phyloP scores from a whole-genome alignment of 2,113 vertebrate genomes.

The Chloroceryle aenea region DNA sequence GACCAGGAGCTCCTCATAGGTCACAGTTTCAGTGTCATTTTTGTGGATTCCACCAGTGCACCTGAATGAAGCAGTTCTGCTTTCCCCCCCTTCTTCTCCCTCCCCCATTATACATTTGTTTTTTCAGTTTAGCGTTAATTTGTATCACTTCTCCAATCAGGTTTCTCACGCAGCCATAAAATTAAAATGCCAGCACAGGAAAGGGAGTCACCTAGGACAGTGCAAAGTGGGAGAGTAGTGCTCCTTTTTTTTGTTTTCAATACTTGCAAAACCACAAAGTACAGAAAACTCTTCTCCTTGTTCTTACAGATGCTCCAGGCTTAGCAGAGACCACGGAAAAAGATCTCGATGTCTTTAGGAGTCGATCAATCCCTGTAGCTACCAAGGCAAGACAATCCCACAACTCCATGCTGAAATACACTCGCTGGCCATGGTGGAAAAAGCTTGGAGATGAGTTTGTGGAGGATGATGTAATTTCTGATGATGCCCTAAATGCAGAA shows the following conservation, averaged over 20 bases:
- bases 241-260: not conserved
- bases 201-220: not conserved
- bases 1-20: not conserved
- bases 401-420: conserved; percentile 79
- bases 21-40: not conserved
- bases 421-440: conserved; percentile 89
- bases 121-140: not conserved
- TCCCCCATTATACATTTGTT: not conserved
- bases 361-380: conserved; percentile 84
- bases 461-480: conserved; percentile 66
- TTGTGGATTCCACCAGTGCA: not conserved
- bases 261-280: not conserved
- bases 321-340: conserved; percentile 75
- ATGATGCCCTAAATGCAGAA: conserved; percentile 77
- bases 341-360: conserved; percentile 81
- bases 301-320: conserved; percentile 84
- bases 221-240: not conserved
- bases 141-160: not conserved
- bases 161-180: not conserved
- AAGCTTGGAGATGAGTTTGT: conserved; percentile 81
- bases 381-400: conserved; percentile 86
- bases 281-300: not conserved
- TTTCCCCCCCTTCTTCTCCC: not conserved
- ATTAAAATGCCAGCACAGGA: not conserved
- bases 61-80: not conserved